These are phyloP conservation scores for Avahi laniger DNA, from an alignment of 2,797 vertebrate species.

Conservation along the genomic window DNA sequence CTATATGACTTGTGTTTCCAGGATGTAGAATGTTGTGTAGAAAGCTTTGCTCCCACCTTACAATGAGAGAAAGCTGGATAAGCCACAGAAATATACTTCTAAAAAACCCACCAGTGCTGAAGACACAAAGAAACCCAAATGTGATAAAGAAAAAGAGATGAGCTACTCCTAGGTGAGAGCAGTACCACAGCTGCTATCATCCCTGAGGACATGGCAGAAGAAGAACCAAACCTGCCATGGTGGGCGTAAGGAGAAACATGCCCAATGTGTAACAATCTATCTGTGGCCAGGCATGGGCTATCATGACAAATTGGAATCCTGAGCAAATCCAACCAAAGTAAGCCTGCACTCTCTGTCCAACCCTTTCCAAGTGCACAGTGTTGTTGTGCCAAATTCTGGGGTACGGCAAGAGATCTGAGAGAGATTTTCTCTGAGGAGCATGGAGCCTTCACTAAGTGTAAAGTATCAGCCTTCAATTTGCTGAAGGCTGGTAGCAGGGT, in stretches of 20 bases:
- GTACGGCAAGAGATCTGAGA: not conserved
- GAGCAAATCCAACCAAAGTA: not conserved
- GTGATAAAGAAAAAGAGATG: not conserved
- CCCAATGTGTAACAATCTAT: not conserved
- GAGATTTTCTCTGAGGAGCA: not conserved
- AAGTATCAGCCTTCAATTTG: not conserved
- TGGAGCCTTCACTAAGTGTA: not conserved
- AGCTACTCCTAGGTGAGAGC: not conserved
- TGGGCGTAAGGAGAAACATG: not conserved
- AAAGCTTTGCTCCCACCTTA: not conserved
- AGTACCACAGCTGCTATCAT: not conserved
- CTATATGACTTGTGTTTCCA: not conserved
- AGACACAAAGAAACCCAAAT: not conserved
- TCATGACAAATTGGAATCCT: not conserved
- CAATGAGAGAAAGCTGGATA: not conserved
- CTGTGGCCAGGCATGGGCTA: not conserved
- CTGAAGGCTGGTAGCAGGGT: not conserved
- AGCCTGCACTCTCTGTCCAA: not conserved
- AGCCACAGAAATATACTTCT: not conserved
- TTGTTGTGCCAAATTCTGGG: too few relatives aligned
- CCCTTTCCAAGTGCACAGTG: not conserved
- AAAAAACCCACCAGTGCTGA: not conserved
- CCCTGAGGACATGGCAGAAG: not conserved
- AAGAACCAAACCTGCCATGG: not conserved
- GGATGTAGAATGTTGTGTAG: not conserved